Conservation (phyloP, 2,888 invertebrate species). For the Xylophagus ater region DNA sequence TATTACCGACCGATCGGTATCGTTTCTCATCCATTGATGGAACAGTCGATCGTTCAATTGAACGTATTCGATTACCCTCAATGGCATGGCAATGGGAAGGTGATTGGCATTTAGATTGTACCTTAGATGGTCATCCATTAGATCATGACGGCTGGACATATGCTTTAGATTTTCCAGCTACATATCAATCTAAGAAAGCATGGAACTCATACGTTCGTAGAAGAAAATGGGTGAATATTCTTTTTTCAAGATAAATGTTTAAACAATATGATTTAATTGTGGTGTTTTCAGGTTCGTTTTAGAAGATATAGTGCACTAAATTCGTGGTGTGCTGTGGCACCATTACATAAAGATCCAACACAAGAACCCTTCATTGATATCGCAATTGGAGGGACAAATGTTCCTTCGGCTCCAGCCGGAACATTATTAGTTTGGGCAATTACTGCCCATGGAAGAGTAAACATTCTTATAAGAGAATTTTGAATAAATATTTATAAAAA, state of each 20-base stretch:
- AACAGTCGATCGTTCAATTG: slow-evolving; percentile 61
- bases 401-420: slow-evolving; percentile 66
- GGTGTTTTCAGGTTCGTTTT: slow-evolving; percentile 43
- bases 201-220: slow-evolving; percentile 87
- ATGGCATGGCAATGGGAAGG: slow-evolving; percentile 97
- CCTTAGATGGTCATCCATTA: slow-evolving; percentile 73
- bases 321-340: slow-evolving; percentile 85
- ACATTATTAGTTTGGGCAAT: slow-evolving; percentile 84
- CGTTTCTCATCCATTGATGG: slow-evolving; percentile 81
- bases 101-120: slow-evolving; percentile 79
- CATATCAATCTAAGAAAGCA: slow-evolving; percentile 65
- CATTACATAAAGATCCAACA: slow-evolving; percentile 78
- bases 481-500: neutral
- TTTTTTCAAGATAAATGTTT: neutral
- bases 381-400: slow-evolving; percentile 71
- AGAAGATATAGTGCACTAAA: slow-evolving; percentile 81
- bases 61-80: slow-evolving; percentile 75
- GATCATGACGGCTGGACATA: slow-evolving; percentile 92
- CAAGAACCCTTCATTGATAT: slow-evolving; percentile 89
- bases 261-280: neutral
- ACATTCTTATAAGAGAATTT: neutral
- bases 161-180: slow-evolving; percentile 81
- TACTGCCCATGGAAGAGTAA: slow-evolving; percentile 77
- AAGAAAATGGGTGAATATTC: slow-evolving; percentile 62
- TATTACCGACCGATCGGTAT: slow-evolving; percentile 80